Base-by-base conservation (phyloP, 2,888 invertebrate genomes). In the Dryococelus australis region DNA sequence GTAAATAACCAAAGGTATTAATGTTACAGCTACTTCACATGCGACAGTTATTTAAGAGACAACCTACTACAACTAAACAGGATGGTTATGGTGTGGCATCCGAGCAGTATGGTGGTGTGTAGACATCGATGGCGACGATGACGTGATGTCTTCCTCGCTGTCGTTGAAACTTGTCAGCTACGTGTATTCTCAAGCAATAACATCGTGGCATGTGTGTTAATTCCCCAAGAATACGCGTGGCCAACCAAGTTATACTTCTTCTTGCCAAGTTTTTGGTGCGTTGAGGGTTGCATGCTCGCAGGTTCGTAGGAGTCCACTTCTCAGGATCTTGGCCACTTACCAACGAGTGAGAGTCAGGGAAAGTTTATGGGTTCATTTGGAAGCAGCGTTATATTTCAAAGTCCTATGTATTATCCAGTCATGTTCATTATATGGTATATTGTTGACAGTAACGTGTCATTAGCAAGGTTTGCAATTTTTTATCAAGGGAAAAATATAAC, bases 151-250 rank as follows among this genome's bases (percentile, higher is more conserved):
- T 8, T 83, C 83, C 13, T 12, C n/a, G 88, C 47, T 86, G 89
- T 84, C 87, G 90, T 80, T 89, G 86, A 88, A 90, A 95, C 96
- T 96, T 95, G 96, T 96, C 96, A 97, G 97, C 97, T 97, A 98
- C 98, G 98, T 98, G 98, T 98, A 98, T 98, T 98, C 98, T 98
- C 98, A 98, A 98, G 98, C 98, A 98, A 98, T 98, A 98, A 98
- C 98, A 98, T 95, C 97, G 96, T 95, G 93, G 93, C 95, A 95
- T 95, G 95, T 96, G 97, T 97, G 98, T 97, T 98, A 98, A 97
- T 97, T 97, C 97, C 98, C 97, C 97, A 98, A 98, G 98, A 97
- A 98, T 98, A 98, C 98, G 95, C 98, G 98, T 97, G 96, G 96
- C 97, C 97, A 96, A 95, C 95, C 96, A 93, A 92, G 91, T 91